A percentile compares a stretch with the other conserved stretches of the same genome.
Evolutionary conservation across 2,888 invertebrate genomes (phyloP).

Genomic region (Theretra japonica): DNA sequence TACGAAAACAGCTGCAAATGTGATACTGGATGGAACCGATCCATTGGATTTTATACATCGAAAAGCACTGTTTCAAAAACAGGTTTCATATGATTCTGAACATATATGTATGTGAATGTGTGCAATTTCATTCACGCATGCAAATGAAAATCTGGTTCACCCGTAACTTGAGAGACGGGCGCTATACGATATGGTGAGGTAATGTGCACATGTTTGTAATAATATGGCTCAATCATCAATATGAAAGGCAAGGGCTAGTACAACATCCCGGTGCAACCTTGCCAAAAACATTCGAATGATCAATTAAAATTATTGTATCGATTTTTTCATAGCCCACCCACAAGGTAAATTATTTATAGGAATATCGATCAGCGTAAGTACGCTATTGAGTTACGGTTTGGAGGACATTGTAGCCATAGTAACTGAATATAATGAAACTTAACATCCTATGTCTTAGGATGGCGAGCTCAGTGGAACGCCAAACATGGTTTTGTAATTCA

Average conservation of each 20-base stretch:
- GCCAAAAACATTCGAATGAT: background rate
- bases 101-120: slow-evolving; percentile 43
- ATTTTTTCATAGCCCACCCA: background rate
- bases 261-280: slow-evolving; percentile 34
- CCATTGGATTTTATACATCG: slow-evolving; percentile 61
- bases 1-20: slow-evolving; percentile 51
- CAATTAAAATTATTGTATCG: background rate
- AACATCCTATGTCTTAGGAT: too few species aligned
- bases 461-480: too few species aligned
- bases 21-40: slow-evolving; percentile 48
- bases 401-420: too few species aligned
- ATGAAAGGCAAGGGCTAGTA: slow-evolving; percentile 36
- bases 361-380: too few species aligned
- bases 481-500: too few species aligned
- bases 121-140: slow-evolving; percentile 47
- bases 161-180: slow-evolving; percentile 48
- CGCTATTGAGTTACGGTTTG: too few species aligned
- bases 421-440: too few species aligned
- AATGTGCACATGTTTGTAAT: slow-evolving; percentile 61
- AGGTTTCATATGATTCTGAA: slow-evolving; percentile 52
- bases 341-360: background rate
- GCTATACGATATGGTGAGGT: slow-evolving; percentile 65
- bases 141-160: slow-evolving; percentile 49
- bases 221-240: slow-evolving; percentile 45
- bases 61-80: slow-evolving; percentile 54